These are phyloP conservation scores for Penaeus indicus DNA, from an alignment of 1,140 invertebrate species.

Conservation along the genomic window DNA sequence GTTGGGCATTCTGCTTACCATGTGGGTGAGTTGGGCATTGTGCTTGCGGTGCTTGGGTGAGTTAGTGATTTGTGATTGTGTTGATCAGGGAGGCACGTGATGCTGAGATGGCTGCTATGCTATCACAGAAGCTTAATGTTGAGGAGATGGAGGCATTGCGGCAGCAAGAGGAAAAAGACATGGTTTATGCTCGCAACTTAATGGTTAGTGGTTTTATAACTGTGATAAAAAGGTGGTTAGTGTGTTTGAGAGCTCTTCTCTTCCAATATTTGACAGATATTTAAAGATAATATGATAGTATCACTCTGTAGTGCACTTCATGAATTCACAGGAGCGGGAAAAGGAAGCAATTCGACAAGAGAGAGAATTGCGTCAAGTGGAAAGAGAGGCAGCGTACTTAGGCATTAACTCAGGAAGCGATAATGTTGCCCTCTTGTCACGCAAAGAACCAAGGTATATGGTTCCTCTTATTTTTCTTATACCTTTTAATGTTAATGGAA, in stretches of 20 bases:
- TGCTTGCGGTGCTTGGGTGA: background rate
- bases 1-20: no score
- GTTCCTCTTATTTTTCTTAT: no score
- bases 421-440: slow-evolving; percentile 53
- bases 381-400: slow-evolving; percentile 55
- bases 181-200: slow-evolving; percentile 51
- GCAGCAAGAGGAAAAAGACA: slow-evolving; percentile 51
- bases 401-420: slow-evolving; percentile 56
- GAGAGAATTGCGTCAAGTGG: slow-evolving; percentile 52
- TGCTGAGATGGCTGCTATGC: slow-evolving; percentile 54
- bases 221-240: slow-evolving; percentile 22
- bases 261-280: background rate
- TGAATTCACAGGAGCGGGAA: slow-evolving; percentile 35
- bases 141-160: slow-evolving; percentile 37
- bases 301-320: background rate
- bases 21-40: no score
- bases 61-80: slow-evolving; percentile 46
- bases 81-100: slow-evolving; percentile 55
- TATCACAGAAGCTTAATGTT: slow-evolving; percentile 50
- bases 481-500: no score
- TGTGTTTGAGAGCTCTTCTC: background rate
- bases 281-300: background rate
- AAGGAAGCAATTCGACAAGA: slow-evolving; percentile 43
- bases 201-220: slow-evolving; percentile 43
- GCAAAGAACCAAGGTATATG: slow-evolving; percentile 49